These are phyloP conservation scores for Phocoena sinus DNA, from an alignment of 2,113 vertebrate species.

Conservation along the genomic window DNA sequence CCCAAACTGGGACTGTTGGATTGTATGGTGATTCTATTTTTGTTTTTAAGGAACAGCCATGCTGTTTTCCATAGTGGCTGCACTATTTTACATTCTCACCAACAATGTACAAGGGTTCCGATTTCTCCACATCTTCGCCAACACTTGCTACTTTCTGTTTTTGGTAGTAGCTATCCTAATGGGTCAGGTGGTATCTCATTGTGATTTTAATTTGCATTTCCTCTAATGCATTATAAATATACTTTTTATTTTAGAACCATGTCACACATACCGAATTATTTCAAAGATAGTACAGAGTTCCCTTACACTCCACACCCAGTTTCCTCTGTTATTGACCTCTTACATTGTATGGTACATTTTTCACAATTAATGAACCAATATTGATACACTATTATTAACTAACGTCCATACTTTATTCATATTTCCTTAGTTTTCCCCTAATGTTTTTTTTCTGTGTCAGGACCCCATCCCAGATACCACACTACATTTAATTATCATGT, in stretches of 20 bases:
- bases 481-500: background rate
- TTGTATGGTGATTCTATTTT: background rate
- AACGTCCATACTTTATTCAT: background rate
- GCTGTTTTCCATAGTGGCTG: background rate
- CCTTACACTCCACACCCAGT: too few species aligned
- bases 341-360: background rate
- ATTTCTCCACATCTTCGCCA: background rate
- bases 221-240: background rate
- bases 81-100: too few species aligned
- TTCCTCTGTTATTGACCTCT: background rate
- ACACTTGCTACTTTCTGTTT: background rate
- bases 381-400: background rate
- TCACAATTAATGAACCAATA: background rate
- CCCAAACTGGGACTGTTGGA: background rate
- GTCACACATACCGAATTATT: background rate
- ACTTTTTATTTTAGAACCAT: background rate
- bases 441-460: background rate
- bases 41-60: background rate
- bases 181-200: background rate
- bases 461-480: background rate
- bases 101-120: background rate
- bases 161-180: background rate
- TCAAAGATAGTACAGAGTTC: background rate
- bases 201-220: background rate
- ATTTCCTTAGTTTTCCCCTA: background rate